Conservation (phyloP, 2,888 invertebrate genomes). For the Agrochola lota region DNA sequence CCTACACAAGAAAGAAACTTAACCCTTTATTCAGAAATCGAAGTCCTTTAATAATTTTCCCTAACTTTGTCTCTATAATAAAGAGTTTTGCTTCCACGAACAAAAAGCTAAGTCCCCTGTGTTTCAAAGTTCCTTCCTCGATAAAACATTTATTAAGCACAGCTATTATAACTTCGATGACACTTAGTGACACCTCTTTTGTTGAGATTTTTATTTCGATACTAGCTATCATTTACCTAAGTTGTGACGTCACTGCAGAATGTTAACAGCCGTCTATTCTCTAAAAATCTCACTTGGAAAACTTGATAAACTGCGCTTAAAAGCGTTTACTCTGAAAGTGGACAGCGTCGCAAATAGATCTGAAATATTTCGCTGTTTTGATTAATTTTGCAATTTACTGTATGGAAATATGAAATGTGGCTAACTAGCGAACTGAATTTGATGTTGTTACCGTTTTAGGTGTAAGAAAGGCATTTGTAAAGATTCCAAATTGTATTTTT, state of each 20-base stretch:
- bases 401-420: no score
- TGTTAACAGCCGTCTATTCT: neutral
- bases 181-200: conserved; percentile 33
- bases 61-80: conserved; percentile 22
- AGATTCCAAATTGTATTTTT: no score
- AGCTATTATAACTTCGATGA: conserved; percentile 54
- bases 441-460: no score
- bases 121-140: conserved; percentile 37
- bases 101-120: conserved; percentile 37
- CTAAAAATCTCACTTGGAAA: neutral
- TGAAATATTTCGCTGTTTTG: no score
- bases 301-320: neutral
- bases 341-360: no score
- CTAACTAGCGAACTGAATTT: no score
- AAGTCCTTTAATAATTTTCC: conserved; percentile 26
- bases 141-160: conserved; percentile 48
- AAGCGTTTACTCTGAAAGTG: no score
- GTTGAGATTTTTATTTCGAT: conserved; percentile 33
- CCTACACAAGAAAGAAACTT: neutral
- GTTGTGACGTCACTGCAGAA: conserved; percentile 1
- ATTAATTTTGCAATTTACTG: no score
- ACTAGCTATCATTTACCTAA: neutral
- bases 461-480: no score
- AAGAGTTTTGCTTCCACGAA: conserved; percentile 33
- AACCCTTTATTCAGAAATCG: conserved; percentile 15